These are phyloP conservation scores for Falco cherrug DNA, from an alignment of 2,797 vertebrate genomes.

Conservation along the genomic window DNA sequence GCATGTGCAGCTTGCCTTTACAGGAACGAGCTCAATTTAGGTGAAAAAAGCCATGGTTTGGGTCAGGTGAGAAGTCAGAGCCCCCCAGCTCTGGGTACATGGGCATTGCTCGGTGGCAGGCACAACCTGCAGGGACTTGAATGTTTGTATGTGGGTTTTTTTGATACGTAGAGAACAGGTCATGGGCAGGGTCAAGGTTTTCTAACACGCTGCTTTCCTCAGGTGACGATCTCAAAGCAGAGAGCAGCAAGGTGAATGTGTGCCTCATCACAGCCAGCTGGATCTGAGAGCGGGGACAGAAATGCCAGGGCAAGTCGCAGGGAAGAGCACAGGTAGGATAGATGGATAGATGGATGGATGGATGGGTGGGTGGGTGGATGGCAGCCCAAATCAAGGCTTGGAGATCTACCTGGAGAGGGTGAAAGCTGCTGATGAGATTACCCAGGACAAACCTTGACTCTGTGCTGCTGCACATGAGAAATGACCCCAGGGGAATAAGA, in stretches of 20 bases:
- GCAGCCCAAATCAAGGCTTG: not conserved
- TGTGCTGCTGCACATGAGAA: not conserved
- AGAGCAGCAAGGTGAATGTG: not conserved
- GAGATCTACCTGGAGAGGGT: no score
- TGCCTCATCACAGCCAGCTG: fast-evolving
- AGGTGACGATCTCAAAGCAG: not conserved
- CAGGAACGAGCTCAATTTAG: not conserved
- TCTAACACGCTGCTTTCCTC: fast-evolving
- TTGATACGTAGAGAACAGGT: not conserved
- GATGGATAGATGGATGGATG: not conserved
- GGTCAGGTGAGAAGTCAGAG: not conserved
- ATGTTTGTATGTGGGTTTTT: fast-evolving
- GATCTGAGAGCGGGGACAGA: fast-evolving
- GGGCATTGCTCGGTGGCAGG: fast-evolving
- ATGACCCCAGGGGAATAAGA: not conserved
- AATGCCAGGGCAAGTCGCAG: not conserved
- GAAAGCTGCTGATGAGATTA: not conserved
- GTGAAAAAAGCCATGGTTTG: not conserved
- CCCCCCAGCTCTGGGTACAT: not conserved
- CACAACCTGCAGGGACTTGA: fast-evolving
- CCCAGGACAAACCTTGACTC: not conserved
- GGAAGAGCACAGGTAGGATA: not conserved
- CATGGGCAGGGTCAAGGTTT: fast-evolving
- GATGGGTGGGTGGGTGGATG: not conserved
- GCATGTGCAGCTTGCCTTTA: not conserved